phyloP scores from a whole-genome alignment of 2,888 invertebrate genomes.

The Oscheius sp. region DNA sequence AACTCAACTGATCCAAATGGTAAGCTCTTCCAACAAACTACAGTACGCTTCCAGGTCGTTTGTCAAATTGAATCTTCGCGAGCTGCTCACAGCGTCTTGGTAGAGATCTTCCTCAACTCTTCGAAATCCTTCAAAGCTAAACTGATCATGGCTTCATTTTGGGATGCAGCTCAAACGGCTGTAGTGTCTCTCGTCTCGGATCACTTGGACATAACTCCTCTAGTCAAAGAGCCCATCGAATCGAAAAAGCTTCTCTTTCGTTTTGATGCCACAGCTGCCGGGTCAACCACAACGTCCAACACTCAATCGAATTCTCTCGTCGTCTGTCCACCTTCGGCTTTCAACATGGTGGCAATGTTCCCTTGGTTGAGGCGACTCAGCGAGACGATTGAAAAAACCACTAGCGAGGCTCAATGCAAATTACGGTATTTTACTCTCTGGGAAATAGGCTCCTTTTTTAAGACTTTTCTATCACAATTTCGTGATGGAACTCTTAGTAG shows the following conservation, averaged over 20 bases:
- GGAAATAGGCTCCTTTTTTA: not conserved
- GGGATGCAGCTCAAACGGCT: conserved; percentile 58
- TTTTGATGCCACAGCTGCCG: conserved; percentile 60
- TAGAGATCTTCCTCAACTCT: conserved; percentile 34
- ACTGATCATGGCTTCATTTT: conserved; percentile 44
- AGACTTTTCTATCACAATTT: conserved; percentile 82
- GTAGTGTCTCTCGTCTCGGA: conserved; percentile 60
- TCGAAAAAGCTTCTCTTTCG: conserved; percentile 54
- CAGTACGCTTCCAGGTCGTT: conserved; percentile 33
- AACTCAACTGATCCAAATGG: conserved; percentile 59
- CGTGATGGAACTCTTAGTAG: conserved; percentile 84
- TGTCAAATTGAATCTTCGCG: conserved; percentile 49
- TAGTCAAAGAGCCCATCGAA: conserved; percentile 32
- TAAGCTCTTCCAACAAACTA: conserved; percentile 14
- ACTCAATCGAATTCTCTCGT: conserved; percentile 52
- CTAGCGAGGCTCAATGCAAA: conserved; percentile 46
- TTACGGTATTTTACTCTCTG: conserved; percentile 30
- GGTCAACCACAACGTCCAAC: conserved; percentile 36
- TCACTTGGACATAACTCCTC: conserved; percentile 61
- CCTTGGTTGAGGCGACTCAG: conserved; percentile 84
- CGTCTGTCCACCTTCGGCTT: conserved; percentile 77
- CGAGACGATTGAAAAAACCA: conserved; percentile 80
- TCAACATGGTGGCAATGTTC: conserved; percentile 78
- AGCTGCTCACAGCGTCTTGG: conserved; percentile 43
- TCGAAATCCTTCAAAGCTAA: not conserved